Percentiles rank a stretch among this genome's conserved stretches.
Conservation (phyloP, 2,113 vertebrate genomes). For the Podiceps cristatus region DNA sequence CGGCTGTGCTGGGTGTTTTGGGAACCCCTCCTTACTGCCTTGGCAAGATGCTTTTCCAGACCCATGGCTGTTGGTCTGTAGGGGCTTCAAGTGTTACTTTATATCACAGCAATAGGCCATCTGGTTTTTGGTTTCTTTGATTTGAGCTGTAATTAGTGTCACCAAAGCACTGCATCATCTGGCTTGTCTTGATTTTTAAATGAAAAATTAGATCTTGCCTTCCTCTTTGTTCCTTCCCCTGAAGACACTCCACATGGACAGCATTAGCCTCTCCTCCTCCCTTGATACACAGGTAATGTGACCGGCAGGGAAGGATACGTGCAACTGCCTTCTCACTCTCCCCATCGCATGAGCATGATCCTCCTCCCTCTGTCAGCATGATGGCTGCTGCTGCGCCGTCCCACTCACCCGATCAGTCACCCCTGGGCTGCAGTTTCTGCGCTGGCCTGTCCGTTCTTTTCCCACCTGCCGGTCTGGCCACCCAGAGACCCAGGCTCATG, state of each 20-base stretch:
- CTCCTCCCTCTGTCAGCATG: neutral
- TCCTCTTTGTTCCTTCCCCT: neutral
- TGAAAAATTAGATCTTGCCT: neutral
- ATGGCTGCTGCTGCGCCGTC: accelerated
- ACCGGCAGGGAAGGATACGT: accelerated
- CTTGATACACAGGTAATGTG: accelerated
- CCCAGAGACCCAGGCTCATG: accelerated
- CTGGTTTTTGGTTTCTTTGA: neutral
- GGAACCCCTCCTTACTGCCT: neutral
- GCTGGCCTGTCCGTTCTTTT: neutral
- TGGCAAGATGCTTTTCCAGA: neutral
- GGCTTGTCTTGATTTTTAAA: neutral
- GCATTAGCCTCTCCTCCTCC: neutral
- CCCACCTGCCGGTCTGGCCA: neutral
- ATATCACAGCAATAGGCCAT: neutral
- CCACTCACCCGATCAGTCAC: accelerated
- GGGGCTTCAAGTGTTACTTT: neutral
- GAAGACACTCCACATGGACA: accelerated
- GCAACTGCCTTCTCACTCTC: neutral
- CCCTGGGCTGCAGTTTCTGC: neutral
- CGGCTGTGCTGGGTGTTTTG: accelerated
- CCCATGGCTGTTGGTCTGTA: neutral
- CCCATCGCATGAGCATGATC: neutral
- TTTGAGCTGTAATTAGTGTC: neutral
- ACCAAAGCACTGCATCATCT: neutral